phyloP scores from a whole-genome alignment of 2,113 vertebrate genomes.

The Cyrtonyx montezumae region DNA sequence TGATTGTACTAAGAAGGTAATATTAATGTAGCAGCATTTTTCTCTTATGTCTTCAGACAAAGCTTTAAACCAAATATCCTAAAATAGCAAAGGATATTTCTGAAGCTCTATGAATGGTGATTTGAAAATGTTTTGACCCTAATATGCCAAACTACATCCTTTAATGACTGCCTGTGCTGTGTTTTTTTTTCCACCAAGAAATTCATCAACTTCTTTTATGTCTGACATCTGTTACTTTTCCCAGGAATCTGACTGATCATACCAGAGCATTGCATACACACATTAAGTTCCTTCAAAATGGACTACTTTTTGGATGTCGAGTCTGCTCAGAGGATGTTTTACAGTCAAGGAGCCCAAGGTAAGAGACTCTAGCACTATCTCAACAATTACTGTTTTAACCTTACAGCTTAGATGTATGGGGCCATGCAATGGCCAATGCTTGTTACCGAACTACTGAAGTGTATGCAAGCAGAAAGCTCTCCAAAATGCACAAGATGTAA shows the following conservation, averaged over 20 bases:
- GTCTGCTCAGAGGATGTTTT: constrained; percentile 83
- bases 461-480: not conserved
- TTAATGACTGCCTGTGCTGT: not conserved
- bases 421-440: not conserved
- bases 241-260: constrained; percentile 67
- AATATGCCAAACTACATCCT: constrained; percentile 32
- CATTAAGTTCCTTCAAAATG: constrained; percentile 76
- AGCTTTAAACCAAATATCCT: not conserved
- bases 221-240: constrained; percentile 30
- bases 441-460: not conserved
- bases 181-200: not conserved
- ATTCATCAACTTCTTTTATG: not conserved
- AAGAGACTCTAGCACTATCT: constrained; percentile 29
- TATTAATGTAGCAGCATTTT: not conserved
- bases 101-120: constrained; percentile 2
- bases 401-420: not conserved
- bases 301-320: constrained; percentile 86
- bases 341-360: constrained; percentile 87
- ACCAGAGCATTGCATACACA: not conserved
- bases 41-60: not conserved
- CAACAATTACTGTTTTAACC: not conserved
- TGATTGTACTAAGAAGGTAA: not conserved
- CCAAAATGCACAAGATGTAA: not conserved
- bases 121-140: constrained; percentile 32
- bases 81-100: constrained; percentile 22